Base-by-base conservation (phyloP, 2,113 vertebrate genomes). In the Pterocles orientalis region DNA sequence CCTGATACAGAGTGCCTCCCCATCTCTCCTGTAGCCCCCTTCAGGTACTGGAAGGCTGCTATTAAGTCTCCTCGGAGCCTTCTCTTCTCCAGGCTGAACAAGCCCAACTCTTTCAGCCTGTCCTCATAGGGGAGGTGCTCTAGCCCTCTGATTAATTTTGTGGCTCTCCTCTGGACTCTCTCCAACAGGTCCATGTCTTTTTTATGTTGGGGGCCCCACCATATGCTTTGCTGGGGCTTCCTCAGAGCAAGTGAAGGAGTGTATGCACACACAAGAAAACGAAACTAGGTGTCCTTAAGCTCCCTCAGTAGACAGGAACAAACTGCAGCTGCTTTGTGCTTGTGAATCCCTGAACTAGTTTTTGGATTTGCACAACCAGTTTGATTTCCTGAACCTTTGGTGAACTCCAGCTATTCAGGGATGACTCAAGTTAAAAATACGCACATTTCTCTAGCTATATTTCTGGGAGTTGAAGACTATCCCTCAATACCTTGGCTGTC, bases 351-450 rank as follows among this genome's bases (percentile, higher is more conserved):
- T 28, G 24, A 77, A 70, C 76, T 62, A 21, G 17, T 36, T 78
- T 90, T 84, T 33, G 24, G 17, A 70, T 91, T 86, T 93, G 41
- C 18, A 65, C 57, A 88, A 64, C 33, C 24, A 34, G 17, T 61
- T 90, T 68, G 57, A 36, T 53, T 86, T 91, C 39, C 45, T 72
- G 65, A 96, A 82, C 57, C 39, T 87, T 70, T 58, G 24, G 66
- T 92, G 77, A 92, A 78, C 80, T 78, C 90, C 43, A 64, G 53
- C 45, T 72, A 7, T 43, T 86, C 41, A 65, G 48, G 45, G 43
- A 78, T 94, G 88, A 92, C 28, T 88, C 64, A 45, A 41, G 47
- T 53, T 86, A 75, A 60, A 93, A 95, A 81, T 50, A 91, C 18
- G 26, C 21, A 43, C 10, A 12, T 48, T 73, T 78, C 56, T 78